A percentile compares a stretch with the other conserved stretches of the same genome.
Evolutionary conservation across 2,113 vertebrate species (phyloP).

Genomic region (Sprattus sprattus): DNA sequence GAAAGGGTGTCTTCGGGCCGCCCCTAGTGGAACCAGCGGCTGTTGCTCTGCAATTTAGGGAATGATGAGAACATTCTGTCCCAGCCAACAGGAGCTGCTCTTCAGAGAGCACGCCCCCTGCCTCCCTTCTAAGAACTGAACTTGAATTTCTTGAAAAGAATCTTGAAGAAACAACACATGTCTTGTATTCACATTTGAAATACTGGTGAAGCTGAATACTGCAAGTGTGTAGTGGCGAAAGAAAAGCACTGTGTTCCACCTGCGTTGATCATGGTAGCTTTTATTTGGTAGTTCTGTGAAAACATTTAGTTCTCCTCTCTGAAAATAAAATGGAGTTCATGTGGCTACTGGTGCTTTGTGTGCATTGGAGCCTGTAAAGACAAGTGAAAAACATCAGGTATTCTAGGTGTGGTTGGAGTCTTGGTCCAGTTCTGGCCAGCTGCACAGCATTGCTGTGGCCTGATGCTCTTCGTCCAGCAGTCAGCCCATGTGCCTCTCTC

Average conservation of each 20-base stretch:
- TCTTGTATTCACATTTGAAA: not conserved
- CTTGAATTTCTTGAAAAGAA: not conserved
- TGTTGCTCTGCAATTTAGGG: slow-evolving; percentile 53
- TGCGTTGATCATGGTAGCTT: not conserved
- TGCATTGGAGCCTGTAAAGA: not conserved
- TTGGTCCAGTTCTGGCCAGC: not conserved
- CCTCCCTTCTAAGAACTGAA: not conserved
- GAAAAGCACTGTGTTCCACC: not conserved
- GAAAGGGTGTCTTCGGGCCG: slow-evolving; percentile 39
- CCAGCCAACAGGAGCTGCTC: slow-evolving; percentile 34
- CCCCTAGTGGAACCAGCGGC: slow-evolving; percentile 45
- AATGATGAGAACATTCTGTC: slow-evolving; percentile 68
- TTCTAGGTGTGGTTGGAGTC: not conserved
- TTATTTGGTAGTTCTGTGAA: not conserved
- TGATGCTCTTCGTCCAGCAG: not conserved
- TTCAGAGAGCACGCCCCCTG: not conserved
- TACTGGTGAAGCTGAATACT: not conserved
- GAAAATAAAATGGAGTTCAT: not conserved
- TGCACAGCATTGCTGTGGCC: not conserved
- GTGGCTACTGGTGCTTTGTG: not conserved
- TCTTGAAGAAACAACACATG: not conserved
- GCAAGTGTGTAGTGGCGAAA: not conserved
- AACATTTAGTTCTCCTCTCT: not conserved
- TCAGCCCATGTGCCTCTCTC: slow-evolving; percentile 44
- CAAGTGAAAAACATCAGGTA: not conserved